Evolutionary conservation across 2,888 invertebrate genomes (phyloP), one percentile per base, ranked within the genome.

Genomic region (Bombylius discolor): DNA sequence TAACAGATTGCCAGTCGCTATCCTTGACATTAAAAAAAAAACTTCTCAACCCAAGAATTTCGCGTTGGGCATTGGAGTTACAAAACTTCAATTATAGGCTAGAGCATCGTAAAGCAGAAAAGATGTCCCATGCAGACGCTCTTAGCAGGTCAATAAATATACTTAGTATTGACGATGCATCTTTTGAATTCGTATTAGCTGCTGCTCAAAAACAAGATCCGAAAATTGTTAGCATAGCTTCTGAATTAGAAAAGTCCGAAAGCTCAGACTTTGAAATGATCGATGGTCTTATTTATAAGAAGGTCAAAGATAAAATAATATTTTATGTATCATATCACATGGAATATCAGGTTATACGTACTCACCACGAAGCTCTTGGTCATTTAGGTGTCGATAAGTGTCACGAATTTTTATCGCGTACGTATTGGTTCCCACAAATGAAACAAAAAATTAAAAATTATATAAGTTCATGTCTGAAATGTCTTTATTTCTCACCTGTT

Each of bases 381-480:
- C 70, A 70, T 61, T 53, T 66, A 47, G 67, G 66, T 4, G 42
- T 62, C 8, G 64, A 66, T 4, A 67, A 67, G 62, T 62, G 60
- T 47, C 49, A 60, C 47, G 61, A 64, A 44, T 49, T 59, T 42
- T 52, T 60, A 9, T 49, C 50, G 23, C 34, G 57, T 46, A 55
- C 47, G 7, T 70, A 67, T 59, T 69, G 67, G 64, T 68, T 69
- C 57, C 65, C 67, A 7, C 62, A 64, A 34, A 62, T 67, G 58
- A 62, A 57, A 52, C 44, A 50, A 1, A 59, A 58, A 46, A 58
- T 61, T 8, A 47, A 48, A 42, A 14, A 44, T 8, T 53, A 33
- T 53, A 53, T 53, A 5, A 53, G 34, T 14, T 32, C 23, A 5
- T 59, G 57, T 45, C 47, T 59, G 45, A 59, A 59, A 45, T 59